Conservation (phyloP, 2,113 vertebrate species). For the Labeo catla region DNA sequence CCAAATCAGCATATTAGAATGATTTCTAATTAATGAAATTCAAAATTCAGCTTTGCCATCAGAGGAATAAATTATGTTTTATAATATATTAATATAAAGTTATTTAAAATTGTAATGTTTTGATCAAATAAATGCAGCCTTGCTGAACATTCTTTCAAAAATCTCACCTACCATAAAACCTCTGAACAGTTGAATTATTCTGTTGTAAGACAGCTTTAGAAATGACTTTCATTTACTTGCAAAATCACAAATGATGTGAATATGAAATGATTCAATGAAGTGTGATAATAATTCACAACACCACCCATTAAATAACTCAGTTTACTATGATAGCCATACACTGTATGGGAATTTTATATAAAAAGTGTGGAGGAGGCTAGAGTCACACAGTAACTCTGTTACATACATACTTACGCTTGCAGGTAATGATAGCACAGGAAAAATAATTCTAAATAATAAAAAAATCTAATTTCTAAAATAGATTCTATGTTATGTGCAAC, state of each 20-base stretch:
- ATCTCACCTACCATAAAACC: background rate
- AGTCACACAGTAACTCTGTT: constrained; percentile 32
- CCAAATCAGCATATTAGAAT: background rate
- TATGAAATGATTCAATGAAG: background rate
- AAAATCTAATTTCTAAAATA: background rate
- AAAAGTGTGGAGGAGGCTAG: constrained; percentile 3
- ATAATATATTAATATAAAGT: background rate
- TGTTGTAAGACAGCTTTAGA: background rate
- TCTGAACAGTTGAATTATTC: background rate
- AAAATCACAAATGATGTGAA: background rate
- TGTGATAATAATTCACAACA: background rate
- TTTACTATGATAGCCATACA: constrained; percentile 35
- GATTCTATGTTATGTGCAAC: background rate
- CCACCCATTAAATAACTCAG: background rate
- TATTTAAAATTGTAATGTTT: background rate
- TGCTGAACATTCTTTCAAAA: too few species aligned
- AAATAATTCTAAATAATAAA: too few species aligned
- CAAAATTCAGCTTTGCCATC: background rate
- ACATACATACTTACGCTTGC: background rate
- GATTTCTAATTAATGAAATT: background rate
- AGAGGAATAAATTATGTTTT: background rate
- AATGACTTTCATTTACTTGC: background rate
- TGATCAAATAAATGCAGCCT: too few species aligned
- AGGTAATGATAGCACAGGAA: background rate
- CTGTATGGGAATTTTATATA: constrained; percentile 26